phyloP scores from a whole-genome alignment of 2,888 invertebrate species.

The Ennomos fuscantarius region DNA sequence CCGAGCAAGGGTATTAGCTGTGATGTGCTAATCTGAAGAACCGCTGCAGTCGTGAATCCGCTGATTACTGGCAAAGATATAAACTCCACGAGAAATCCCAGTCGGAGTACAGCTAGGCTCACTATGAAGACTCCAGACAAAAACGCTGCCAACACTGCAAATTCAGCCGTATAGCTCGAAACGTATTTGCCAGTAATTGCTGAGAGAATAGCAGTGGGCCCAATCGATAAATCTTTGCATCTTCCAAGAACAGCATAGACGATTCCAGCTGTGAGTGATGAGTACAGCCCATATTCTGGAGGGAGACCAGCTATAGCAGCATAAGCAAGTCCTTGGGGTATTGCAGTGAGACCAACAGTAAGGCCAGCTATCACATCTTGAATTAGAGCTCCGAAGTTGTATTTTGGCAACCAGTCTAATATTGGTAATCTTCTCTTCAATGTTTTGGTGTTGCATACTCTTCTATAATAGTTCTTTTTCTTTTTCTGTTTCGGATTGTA shows the following conservation, averaged over 20 bases:
- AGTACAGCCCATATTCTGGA: slow-evolving; percentile 93
- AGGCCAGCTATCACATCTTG: slow-evolving; percentile 94
- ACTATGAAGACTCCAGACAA: slow-evolving; percentile 89
- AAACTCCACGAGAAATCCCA: slow-evolving; percentile 93
- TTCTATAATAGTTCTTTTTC: slow-evolving; percentile 56
- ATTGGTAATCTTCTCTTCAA: slow-evolving; percentile 87
- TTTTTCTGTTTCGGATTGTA: slow-evolving; percentile 33
- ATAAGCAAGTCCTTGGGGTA: slow-evolving; percentile 94
- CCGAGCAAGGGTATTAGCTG: slow-evolving; percentile 92
- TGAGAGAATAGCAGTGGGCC: slow-evolving; percentile 96
- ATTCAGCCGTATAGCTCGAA: slow-evolving; percentile 85
- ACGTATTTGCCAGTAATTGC: slow-evolving; percentile 91
- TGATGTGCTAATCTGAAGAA: slow-evolving; percentile 92
- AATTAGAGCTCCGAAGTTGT: slow-evolving; percentile 86
- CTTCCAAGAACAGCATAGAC: slow-evolving; percentile 95
- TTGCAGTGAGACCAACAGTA: slow-evolving; percentile 92
- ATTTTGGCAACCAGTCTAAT: slow-evolving; percentile 89
- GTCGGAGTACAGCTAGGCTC: slow-evolving; percentile 88
- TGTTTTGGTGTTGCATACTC: slow-evolving; percentile 66
- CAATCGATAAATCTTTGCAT: slow-evolving; percentile 89
- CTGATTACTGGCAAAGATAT: slow-evolving; percentile 93
- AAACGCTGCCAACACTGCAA: slow-evolving; percentile 90
- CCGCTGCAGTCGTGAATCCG: slow-evolving; percentile 94
- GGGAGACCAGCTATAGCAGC: slow-evolving; percentile 90
- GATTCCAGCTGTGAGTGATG: slow-evolving; percentile 95